Evolutionary conservation across 2,797 vertebrate genomes (phyloP).

Genomic region (Arvicola amphibius): DNA sequence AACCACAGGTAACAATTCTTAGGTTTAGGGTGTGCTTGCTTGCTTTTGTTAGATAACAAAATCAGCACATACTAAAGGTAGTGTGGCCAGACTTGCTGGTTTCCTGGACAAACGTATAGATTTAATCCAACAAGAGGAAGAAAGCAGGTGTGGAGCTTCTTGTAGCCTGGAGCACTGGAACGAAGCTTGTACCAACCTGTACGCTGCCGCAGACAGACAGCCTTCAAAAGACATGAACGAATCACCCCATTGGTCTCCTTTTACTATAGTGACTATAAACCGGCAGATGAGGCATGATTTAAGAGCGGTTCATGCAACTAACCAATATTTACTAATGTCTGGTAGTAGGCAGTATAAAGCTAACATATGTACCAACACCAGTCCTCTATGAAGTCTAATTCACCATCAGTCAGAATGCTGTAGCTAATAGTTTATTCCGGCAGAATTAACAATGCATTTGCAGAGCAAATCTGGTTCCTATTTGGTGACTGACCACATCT

Average conservation of each 20-base stretch:
- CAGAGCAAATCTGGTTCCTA: conserved; percentile 34
- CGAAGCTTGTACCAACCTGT: conserved; percentile 81
- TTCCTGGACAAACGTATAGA: not conserved
- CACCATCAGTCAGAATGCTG: conserved; percentile 33
- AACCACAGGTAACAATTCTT: conserved; percentile 66
- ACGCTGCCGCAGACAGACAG: conserved; percentile 70
- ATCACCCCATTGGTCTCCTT: conserved; percentile 73
- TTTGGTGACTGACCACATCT: conserved; percentile 23
- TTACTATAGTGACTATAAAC: conserved; percentile 55
- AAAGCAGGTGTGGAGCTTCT: conserved; percentile 59
- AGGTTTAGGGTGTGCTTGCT: conserved; percentile 48
- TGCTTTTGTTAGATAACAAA: conserved; percentile 54
- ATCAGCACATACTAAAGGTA: not conserved
- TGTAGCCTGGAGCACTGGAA: conserved; percentile 53
- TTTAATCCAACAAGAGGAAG: conserved; percentile 59
- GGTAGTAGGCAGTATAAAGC: conserved; percentile 41
- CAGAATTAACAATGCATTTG: conserved; percentile 54
- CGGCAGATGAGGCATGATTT: conserved; percentile 56
- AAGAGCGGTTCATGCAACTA: conserved; percentile 58
- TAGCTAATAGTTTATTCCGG: not conserved
- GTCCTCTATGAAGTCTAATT: conserved; percentile 40
- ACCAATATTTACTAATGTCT: not conserved
- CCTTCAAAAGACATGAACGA: conserved; percentile 75
- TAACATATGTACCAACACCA: not conserved
- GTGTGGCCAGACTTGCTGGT: conserved; percentile 34